Evolutionary conservation across 2,113 vertebrate genomes (phyloP).

Genomic region (Gobius niger): DNA sequence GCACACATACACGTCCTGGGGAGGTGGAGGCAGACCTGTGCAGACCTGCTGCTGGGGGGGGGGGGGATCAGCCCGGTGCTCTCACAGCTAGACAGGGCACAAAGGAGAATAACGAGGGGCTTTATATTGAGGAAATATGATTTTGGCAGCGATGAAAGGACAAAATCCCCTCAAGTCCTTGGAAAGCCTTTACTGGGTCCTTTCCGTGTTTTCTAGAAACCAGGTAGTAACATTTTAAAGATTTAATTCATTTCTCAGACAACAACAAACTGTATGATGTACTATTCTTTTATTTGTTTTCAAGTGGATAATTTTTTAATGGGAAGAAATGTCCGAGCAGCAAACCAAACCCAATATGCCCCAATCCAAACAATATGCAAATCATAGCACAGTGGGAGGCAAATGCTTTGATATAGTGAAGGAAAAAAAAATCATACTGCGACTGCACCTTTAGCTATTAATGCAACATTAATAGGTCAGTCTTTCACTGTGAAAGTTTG

Average conservation of each 20-base stretch:
- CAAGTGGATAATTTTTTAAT: no score
- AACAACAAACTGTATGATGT: not conserved
- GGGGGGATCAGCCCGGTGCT: constrained; percentile 47
- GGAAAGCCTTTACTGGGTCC: not conserved
- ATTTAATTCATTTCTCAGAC: not conserved
- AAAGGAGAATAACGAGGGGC: constrained; percentile 26
- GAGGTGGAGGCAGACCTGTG: constrained; percentile 55
- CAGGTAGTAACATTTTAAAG: not conserved
- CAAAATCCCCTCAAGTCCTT: constrained; percentile 16
- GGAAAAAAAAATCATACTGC: no score
- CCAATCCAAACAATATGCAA: no score
- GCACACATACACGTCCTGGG: constrained; percentile 34
- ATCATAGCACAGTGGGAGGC: no score
- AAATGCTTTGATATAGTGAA: no score
- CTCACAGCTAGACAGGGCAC: constrained; percentile 41
- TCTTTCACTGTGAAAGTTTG: not conserved
- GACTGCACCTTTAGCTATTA: no score
- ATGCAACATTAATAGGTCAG: not conserved
- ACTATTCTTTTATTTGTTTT: not conserved
- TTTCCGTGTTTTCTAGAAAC: not conserved
- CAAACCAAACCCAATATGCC: no score
- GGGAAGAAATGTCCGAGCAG: no score
- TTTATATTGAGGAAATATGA: constrained; percentile 32
- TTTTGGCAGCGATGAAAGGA: constrained; percentile 18
- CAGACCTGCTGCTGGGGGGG: constrained; percentile 39